A percentile compares a stretch with the other conserved stretches of the same genome.
phyloP scores from a whole-genome alignment of 2,113 vertebrate genomes.

The Macheiramphus alcinus region DNA sequence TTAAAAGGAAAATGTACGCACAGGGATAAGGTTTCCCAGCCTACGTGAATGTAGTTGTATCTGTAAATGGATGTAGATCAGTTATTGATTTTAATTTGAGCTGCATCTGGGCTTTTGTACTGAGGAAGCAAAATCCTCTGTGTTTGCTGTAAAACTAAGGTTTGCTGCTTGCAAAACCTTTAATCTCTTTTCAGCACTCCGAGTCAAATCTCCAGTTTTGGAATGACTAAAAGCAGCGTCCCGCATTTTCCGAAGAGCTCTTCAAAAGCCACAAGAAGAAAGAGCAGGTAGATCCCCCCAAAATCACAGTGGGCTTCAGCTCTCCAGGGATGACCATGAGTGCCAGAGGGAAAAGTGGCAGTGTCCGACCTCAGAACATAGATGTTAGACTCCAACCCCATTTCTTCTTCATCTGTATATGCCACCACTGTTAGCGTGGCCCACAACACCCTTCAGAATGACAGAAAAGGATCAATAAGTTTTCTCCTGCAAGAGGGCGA shows the following conservation, averaged over 20 bases:
- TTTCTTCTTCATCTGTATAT: background rate
- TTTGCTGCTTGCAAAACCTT: background rate
- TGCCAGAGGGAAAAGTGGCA: background rate
- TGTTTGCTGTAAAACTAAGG: background rate
- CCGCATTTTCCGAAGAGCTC: background rate
- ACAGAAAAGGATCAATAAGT: background rate
- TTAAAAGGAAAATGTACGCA: background rate
- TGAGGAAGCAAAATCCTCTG: background rate
- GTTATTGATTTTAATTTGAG: slow-evolving; percentile 15
- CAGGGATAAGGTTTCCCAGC: background rate
- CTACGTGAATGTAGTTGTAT: background rate
- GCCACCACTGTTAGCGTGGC: background rate
- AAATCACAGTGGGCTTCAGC: background rate
- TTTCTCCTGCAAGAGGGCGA: background rate
- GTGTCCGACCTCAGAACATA: background rate
- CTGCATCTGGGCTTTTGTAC: background rate
- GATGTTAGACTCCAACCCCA: background rate
- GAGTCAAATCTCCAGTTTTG: background rate
- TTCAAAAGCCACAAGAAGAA: background rate
- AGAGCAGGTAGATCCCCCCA: background rate
- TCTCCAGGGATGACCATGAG: background rate
- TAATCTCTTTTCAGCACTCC: background rate
- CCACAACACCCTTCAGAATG: background rate
- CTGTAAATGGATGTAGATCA: background rate
- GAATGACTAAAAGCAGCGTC: background rate